phyloP scores from a whole-genome alignment of 1,140 invertebrate genomes.

The Drosophila rhopaloa region DNA sequence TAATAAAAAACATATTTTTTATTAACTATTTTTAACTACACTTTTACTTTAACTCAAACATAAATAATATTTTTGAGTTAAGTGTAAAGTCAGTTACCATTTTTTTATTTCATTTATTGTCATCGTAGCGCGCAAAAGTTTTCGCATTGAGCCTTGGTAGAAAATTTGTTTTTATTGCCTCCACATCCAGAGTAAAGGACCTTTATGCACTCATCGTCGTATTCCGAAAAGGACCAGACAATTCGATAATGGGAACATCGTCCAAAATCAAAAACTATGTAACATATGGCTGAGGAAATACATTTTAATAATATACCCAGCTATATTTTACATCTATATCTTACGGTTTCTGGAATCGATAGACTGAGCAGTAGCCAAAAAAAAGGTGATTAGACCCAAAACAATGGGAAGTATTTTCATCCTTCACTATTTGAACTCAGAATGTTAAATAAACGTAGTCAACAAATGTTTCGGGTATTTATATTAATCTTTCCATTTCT shows the following conservation, averaged over 20 bases:
- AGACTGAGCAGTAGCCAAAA: background rate
- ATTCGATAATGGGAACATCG: background rate
- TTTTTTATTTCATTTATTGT: background rate
- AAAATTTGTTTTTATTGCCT: slow-evolving; percentile 42
- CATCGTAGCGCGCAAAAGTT: background rate
- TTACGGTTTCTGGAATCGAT: background rate
- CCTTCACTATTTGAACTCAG: background rate
- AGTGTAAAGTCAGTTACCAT: no score
- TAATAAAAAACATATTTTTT: background rate
- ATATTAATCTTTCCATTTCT: background rate
- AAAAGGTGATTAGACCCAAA: background rate
- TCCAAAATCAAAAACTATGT: background rate
- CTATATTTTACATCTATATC: background rate
- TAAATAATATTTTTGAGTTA: no score
- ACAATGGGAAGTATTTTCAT: background rate
- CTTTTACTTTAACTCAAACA: no score
- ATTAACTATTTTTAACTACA: no score
- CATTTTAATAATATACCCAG: background rate
- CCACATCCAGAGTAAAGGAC: slow-evolving; percentile 20
- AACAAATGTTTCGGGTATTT: background rate
- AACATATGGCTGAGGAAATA: background rate
- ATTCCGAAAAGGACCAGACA: slow-evolving; percentile 3
- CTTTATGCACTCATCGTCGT: background rate
- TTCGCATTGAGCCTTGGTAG: slow-evolving; percentile 3
- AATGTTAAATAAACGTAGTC: background rate